phyloP scores from a whole-genome alignment of 92 coral and sea anemone species.

The Montipora capitata region DNA sequence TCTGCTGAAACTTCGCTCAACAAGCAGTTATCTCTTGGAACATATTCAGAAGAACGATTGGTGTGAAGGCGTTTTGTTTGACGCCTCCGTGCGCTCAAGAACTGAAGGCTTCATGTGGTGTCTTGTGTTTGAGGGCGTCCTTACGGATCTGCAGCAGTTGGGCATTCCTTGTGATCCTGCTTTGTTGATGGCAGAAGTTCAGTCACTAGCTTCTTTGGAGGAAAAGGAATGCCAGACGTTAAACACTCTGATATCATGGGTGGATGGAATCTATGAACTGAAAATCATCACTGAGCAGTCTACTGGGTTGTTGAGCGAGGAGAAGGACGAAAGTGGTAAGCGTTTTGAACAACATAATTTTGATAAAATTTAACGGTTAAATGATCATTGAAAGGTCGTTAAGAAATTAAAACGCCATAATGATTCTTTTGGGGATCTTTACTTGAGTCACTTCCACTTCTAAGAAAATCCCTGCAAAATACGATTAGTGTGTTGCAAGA shows the following conservation, averaged over 20 bases:
- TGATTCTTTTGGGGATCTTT: too few species aligned
- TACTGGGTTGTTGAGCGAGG: constrained; percentile 41
- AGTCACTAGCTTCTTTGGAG: constrained; percentile 39
- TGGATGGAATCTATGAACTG: constrained; percentile 78
- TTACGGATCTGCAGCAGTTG: constrained; percentile 33
- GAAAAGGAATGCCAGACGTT: constrained; percentile 74
- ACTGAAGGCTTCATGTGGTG: constrained; percentile 67
- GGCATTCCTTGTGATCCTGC: constrained; percentile 25
- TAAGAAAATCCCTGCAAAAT: too few species aligned
- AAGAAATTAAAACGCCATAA: not conserved
- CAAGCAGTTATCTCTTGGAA: constrained; percentile 25
- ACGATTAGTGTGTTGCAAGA: too few species aligned
- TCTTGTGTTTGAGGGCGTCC: constrained; percentile 48
- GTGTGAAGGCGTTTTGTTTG: constrained; percentile 23
- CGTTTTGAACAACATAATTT: not conserved
- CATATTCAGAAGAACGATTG: constrained; percentile 27
- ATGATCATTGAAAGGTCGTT: too few species aligned
- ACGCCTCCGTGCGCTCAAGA: constrained; percentile 46
- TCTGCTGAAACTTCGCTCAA: constrained; percentile 24
- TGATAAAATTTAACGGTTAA: too few species aligned
- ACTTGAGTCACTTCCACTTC: too few species aligned
- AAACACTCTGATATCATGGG: constrained; percentile 36
- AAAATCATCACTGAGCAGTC: constrained; percentile 77
- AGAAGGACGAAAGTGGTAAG: constrained; percentile 69
- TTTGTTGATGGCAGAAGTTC: constrained; percentile 50